Conservation (phyloP, 2,113 vertebrate species). For the Apeltes quadracus region DNA sequence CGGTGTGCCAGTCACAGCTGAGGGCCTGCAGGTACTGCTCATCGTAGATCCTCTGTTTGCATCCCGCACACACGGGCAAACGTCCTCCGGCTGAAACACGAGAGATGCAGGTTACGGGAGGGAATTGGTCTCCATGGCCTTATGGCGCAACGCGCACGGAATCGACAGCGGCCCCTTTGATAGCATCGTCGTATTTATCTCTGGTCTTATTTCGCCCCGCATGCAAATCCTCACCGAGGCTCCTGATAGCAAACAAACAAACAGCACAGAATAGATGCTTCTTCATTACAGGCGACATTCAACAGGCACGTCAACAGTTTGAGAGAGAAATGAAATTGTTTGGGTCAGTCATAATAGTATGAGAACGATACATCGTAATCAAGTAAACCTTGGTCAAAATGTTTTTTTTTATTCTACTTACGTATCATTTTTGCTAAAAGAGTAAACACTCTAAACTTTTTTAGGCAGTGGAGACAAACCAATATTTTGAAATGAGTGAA, state of each 20-base stretch:
- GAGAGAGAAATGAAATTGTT: too few relatives aligned
- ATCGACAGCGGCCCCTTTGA: not conserved
- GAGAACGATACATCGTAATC: too few relatives aligned
- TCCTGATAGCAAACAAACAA: slow-evolving; percentile 3
- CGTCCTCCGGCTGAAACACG: slow-evolving; percentile 79
- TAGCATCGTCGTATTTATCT: not conserved
- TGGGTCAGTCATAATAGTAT: not conserved
- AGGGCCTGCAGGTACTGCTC: slow-evolving; percentile 96
- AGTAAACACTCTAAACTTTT: too few relatives aligned
- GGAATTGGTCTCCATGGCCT: not conserved
- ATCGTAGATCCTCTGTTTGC: slow-evolving; percentile 90
- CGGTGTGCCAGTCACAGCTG: slow-evolving; percentile 89
- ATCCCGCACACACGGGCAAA: slow-evolving; percentile 93
- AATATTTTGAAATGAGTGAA: not conserved
- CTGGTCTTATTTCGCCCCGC: not conserved
- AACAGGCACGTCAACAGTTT: not conserved
- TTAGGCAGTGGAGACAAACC: not conserved
- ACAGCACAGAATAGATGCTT: not conserved
- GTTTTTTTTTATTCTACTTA: too few relatives aligned
- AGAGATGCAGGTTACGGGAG: slow-evolving; percentile 25
- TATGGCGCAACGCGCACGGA: not conserved
- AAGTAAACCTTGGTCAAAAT: too few relatives aligned
- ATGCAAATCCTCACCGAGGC: slow-evolving; percentile 36
- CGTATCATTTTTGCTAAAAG: too few relatives aligned
- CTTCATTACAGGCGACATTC: not conserved